These are phyloP conservation scores for Xerus rutilus DNA, from an alignment of 2,797 vertebrate species.

Conservation along the genomic window DNA sequence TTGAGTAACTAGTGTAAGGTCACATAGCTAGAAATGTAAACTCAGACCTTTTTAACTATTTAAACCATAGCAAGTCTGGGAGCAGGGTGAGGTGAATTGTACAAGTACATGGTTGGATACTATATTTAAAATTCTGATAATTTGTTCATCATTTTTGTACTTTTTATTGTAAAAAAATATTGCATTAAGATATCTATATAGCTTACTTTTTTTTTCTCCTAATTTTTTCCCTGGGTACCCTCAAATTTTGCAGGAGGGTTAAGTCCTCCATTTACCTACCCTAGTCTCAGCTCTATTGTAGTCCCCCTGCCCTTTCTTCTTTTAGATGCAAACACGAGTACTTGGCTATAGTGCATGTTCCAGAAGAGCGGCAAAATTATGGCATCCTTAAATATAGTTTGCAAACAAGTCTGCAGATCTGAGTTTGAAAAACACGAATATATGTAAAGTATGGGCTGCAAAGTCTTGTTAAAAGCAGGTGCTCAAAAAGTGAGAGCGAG, in stretches of 20 bases:
- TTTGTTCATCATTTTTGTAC: not conserved
- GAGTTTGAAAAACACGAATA: not conserved
- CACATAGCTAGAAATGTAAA: not conserved
- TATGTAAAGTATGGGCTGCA: not conserved
- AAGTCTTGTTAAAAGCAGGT: not conserved
- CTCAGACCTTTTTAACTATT: not conserved
- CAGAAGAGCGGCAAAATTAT: conserved; percentile 38
- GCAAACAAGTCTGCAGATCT: not conserved
- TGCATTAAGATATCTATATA: not conserved
- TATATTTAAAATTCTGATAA: not conserved
- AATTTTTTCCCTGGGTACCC: not conserved
- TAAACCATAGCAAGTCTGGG: not conserved
- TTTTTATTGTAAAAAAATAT: conserved; percentile 25
- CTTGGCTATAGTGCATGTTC: conserved; percentile 3
- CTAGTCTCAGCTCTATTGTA: not conserved
- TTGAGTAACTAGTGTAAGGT: not conserved
- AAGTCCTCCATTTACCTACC: not conserved
- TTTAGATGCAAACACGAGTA: conserved; percentile 4
- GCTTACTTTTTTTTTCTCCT: not conserved
- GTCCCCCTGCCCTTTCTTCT: not conserved
- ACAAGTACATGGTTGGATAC: too few species aligned
- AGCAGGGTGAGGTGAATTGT: not conserved
- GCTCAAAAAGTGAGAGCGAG: not conserved
- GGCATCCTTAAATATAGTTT: conserved; percentile 19
- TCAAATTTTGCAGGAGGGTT: not conserved